Percentiles rank a stretch among this genome's conserved stretches.
Conservation (phyloP, 2,888 invertebrate species). For the Scaptomyza parva region DNA sequence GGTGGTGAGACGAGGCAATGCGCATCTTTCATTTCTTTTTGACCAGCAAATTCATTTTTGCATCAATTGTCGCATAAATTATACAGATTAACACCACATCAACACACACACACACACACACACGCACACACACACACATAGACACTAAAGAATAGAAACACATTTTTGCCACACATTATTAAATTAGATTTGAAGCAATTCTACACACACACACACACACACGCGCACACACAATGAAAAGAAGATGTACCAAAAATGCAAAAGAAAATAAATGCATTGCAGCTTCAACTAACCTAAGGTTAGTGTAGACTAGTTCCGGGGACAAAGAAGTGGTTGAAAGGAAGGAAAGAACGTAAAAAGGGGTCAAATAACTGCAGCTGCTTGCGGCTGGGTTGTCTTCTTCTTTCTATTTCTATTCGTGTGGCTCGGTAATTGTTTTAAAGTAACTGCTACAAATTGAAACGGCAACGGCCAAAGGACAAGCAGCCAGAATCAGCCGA, state of each 20-base stretch:
- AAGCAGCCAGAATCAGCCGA: conserved; percentile 11
- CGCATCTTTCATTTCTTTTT: conserved; percentile 55
- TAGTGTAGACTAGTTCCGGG: too few relatives aligned
- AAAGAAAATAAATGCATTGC: conserved; percentile 1
- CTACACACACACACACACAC: conserved; percentile 4
- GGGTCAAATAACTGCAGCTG: conserved; percentile 14
- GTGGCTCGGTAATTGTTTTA: conserved; percentile 71
- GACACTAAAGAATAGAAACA: conserved; percentile 1
- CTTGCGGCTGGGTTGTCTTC: conserved; percentile 32
- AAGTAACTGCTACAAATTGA: conserved; percentile 58
- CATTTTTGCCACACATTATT: conserved; percentile 7
- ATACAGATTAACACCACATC: conserved; percentile 67
- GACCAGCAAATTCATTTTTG: conserved; percentile 65
- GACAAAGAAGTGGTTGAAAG: too few relatives aligned
- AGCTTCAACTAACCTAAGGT: neutral
- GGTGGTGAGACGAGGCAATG: conserved; percentile 16
- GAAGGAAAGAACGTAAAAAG: neutral
- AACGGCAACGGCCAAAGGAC: conserved; percentile 17
- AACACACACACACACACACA: conserved; percentile 13
- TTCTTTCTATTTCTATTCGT: too few relatives aligned
- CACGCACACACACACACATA: conserved; percentile 11
- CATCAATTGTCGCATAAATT: conserved; percentile 78
- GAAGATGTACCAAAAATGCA: conserved; percentile 1
- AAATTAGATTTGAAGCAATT: neutral
- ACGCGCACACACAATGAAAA: neutral